Conservation (phyloP, 1,140 invertebrate species). For the Hyles vespertilio region DNA sequence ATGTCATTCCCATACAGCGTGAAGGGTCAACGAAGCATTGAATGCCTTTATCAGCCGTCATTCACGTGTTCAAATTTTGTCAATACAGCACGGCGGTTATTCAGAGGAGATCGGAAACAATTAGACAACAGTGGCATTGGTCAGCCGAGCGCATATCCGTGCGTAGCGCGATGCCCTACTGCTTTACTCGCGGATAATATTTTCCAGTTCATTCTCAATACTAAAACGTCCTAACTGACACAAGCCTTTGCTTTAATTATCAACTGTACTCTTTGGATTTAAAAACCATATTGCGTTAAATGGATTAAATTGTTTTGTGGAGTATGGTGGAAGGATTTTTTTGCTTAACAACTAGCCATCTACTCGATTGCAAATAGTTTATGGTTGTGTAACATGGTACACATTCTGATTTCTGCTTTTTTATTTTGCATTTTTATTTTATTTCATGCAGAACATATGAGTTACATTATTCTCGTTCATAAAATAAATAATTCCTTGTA, state of each 20-base stretch:
- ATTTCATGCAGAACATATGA: no score
- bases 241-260: neutral
- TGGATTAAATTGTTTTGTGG: no score
- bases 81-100: slow-evolving; percentile 57
- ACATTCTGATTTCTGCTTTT: no score
- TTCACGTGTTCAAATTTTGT: slow-evolving; percentile 63
- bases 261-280: no score
- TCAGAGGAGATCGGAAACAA: slow-evolving; percentile 71
- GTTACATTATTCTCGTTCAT: no score
- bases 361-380: no score
- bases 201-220: slow-evolving; percentile 22
- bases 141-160: slow-evolving; percentile 68
- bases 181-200: slow-evolving; percentile 43
- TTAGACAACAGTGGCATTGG: slow-evolving; percentile 70
- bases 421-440: no score
- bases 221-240: slow-evolving; percentile 6
- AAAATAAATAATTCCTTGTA: no score
- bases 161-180: slow-evolving; percentile 43
- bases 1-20: slow-evolving; percentile 9
- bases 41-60: slow-evolving; percentile 41
- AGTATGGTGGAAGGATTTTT: no score
- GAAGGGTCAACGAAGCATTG: slow-evolving; percentile 33
- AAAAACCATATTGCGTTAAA: no score
- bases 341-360: no score
- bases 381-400: no score